Conservation (phyloP, 1,140 invertebrate species). For the Centruroides sculpturatus region DNA sequence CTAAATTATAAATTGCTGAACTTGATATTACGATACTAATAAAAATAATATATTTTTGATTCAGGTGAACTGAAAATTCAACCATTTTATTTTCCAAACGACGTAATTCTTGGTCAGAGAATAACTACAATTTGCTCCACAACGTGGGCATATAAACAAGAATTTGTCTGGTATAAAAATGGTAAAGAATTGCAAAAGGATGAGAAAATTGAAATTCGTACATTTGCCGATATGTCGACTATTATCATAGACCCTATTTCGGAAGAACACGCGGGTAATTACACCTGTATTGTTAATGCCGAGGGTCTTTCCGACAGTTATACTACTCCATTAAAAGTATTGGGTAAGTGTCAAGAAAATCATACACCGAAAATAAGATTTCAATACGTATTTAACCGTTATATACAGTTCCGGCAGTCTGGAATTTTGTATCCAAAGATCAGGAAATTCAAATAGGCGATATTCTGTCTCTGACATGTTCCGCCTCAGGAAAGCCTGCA, state of each 20-base stretch:
- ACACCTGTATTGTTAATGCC: conserved; percentile 7
- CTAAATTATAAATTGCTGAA: no score
- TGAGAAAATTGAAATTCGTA: not conserved
- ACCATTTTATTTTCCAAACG: conserved; percentile 4
- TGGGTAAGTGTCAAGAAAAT: conserved; percentile 1
- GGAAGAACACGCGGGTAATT: conserved; percentile 11
- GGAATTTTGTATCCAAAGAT: not conserved
- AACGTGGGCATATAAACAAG: not conserved
- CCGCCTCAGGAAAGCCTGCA: conserved; percentile 2
- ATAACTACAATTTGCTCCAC: conserved; percentile 10
- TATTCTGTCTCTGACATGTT: not conserved
- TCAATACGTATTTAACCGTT: not conserved
- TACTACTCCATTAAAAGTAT: conserved; percentile 2
- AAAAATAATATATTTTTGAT: not conserved
- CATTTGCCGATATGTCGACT: conserved; percentile 1
- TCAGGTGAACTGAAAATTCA: conserved; percentile 6
- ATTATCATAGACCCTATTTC: conserved; percentile 5
- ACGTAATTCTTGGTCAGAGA: conserved; percentile 2
- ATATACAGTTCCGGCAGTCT: conserved; percentile 6
- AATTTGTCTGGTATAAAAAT: conserved; percentile 14
- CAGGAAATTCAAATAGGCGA: conserved; percentile 3
- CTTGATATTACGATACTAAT: no score
- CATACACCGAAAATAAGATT: not conserved
- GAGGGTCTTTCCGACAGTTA: conserved; percentile 1
- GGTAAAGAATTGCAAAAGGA: not conserved